Evolutionary conservation across 2,888 invertebrate genomes (phyloP).

Genomic region (Agrochola lychnidis): DNA sequence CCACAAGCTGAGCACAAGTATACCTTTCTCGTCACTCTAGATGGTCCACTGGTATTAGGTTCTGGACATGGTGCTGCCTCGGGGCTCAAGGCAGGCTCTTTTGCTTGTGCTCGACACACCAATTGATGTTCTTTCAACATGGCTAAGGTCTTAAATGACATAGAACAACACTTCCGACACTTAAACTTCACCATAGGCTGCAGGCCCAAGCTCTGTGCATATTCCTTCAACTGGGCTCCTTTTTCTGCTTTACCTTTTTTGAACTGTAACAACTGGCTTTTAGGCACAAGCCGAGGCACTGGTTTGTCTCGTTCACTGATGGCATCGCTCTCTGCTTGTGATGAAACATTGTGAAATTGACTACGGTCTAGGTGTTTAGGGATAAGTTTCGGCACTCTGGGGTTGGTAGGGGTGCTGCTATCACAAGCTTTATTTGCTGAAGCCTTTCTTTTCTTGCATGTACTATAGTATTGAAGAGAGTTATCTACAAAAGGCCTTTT

Average conservation of each 20-base stretch:
- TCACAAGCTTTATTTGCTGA: slow-evolving; percentile 80
- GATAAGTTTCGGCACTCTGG: slow-evolving; percentile 84
- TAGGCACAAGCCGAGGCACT: slow-evolving; percentile 87
- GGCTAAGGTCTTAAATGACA: slow-evolving; percentile 92
- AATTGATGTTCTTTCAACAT: slow-evolving; percentile 93
- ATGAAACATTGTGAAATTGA: slow-evolving; percentile 83
- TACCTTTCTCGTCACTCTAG: slow-evolving; percentile 94
- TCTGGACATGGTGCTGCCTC: slow-evolving; percentile 82
- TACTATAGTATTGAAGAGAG: slow-evolving; percentile 80
- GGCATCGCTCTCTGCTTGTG: slow-evolving; percentile 74
- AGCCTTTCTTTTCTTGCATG: slow-evolving; percentile 82
- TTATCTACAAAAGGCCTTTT: slow-evolving; percentile 89
- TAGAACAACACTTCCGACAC: slow-evolving; percentile 93
- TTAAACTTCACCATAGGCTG: slow-evolving; percentile 93
- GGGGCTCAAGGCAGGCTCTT: slow-evolving; percentile 84
- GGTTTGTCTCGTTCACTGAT: slow-evolving; percentile 86
- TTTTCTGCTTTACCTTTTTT: slow-evolving; percentile 87
- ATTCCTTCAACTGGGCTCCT: slow-evolving; percentile 89
- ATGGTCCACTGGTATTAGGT: slow-evolving; percentile 81
- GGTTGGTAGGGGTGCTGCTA: slow-evolving; percentile 73
- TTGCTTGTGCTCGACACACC: slow-evolving; percentile 90
- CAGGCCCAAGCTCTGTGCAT: slow-evolving; percentile 93
- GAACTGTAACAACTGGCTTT: slow-evolving; percentile 86
- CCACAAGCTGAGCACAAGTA: slow-evolving; percentile 96
- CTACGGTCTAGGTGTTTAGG: slow-evolving; percentile 81